Conservation (phyloP, 2,113 vertebrate genomes). For the Trogon melanurus region DNA sequence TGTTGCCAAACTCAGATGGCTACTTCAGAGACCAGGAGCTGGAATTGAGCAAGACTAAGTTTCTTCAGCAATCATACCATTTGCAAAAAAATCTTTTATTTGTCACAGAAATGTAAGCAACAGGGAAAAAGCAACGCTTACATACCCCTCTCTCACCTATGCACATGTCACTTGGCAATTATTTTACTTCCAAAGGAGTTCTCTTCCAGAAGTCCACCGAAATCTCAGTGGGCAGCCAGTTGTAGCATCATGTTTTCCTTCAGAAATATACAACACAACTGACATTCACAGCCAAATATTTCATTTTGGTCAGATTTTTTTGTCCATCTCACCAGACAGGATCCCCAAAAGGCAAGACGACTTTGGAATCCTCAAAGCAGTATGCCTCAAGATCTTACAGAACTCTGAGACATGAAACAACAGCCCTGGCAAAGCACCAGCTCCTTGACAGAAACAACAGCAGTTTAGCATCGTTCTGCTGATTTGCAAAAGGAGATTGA, state of each 20-base stretch:
- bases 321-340: not conserved
- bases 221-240: not conserved
- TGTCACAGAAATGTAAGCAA: not conserved
- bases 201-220: not conserved
- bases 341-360: not conserved
- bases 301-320: not conserved
- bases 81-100: not conserved
- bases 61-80: not conserved
- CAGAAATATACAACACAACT: not conserved
- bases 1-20: not conserved
- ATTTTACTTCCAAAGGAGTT: not conserved
- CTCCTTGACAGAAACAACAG: not conserved
- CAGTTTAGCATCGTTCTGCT: not conserved
- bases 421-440: not conserved
- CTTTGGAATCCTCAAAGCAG: not conserved
- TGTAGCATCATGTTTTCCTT: not conserved
- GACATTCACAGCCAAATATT: not conserved
- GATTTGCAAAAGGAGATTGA: not conserved
- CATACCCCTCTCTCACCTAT: not conserved
- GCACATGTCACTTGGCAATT: not conserved
- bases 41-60: not conserved
- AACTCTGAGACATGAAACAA: not conserved
- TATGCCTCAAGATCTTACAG: not conserved
- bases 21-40: not conserved
- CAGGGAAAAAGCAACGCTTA: not conserved